Conservation (phyloP, 2,113 vertebrate genomes). For the Oreochromis aureus region DNA sequence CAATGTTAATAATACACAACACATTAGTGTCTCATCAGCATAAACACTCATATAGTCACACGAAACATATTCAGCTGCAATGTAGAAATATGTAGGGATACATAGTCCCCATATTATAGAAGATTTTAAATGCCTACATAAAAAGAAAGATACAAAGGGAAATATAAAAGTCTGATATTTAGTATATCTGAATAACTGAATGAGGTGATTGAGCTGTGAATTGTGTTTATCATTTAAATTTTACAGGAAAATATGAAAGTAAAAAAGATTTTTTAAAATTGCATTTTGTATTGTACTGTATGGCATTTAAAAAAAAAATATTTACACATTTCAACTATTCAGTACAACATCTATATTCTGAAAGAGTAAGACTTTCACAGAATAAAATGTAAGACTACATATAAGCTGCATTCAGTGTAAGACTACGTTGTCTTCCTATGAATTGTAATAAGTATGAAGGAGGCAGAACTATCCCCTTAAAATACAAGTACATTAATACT, state of each 20-base stretch:
- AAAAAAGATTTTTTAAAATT: neutral
- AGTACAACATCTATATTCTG: rapidly evolving
- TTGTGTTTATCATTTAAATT: neutral
- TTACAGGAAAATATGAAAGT: neutral
- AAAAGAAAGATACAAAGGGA: neutral
- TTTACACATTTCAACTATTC: neutral
- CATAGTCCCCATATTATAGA: neutral
- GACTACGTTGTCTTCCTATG: neutral
- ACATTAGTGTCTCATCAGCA: neutral
- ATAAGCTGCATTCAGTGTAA: neutral
- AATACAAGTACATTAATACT: neutral
- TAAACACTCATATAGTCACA: neutral
- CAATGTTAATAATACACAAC: rapidly evolving
- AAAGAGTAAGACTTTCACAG: neutral
- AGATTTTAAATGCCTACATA: neutral
- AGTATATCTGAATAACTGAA: neutral
- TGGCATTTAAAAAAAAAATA: neutral
- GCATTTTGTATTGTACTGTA: too few species aligned
- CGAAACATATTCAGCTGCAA: neutral
- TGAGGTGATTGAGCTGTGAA: neutral
- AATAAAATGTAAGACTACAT: neutral
- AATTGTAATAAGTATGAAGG: neutral
- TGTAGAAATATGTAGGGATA: neutral
- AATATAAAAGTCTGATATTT: neutral
- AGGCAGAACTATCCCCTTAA: neutral